phyloP scores from a whole-genome alignment of 1,140 invertebrate genomes.

The Chironomus tepperi region DNA sequence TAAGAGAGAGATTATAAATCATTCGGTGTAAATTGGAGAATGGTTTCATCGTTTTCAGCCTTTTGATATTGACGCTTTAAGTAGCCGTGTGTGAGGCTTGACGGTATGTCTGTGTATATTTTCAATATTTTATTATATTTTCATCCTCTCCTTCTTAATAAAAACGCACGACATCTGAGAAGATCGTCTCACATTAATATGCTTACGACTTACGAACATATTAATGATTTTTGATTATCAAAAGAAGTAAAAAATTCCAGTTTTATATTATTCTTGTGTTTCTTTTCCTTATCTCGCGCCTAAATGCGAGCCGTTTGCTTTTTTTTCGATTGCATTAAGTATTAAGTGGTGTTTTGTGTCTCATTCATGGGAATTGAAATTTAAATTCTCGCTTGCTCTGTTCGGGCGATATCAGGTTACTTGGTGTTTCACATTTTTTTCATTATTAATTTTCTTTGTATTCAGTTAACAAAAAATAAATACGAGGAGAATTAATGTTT shows the following conservation, averaged over 20 bases:
- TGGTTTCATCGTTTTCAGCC: slow-evolving; percentile 17
- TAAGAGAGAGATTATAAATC: slow-evolving; percentile 18
- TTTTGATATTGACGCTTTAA: slow-evolving; percentile 19
- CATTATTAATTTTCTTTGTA: neutral
- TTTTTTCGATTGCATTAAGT: slow-evolving; percentile 16
- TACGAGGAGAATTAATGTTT: slow-evolving; percentile 15
- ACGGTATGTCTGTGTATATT: neutral
- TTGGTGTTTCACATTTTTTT: slow-evolving; percentile 5
- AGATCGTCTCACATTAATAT: slow-evolving; percentile 13
- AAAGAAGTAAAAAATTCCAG: neutral
- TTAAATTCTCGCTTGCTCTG: neutral
- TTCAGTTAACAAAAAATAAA: neutral
- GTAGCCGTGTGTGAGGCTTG: slow-evolving; percentile 17
- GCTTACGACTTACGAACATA: slow-evolving; percentile 1
- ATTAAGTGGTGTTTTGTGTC: slow-evolving; percentile 19
- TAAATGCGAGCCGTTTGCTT: slow-evolving; percentile 6
- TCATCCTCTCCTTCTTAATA: neutral
- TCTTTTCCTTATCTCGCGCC: neutral
- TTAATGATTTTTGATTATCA: slow-evolving; percentile 22
- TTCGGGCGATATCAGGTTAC: neutral
- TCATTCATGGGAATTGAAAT: slow-evolving; percentile 20
- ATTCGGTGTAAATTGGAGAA: slow-evolving; percentile 21
- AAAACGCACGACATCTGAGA: slow-evolving; percentile 16
- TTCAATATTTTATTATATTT: neutral
- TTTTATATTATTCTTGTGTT: neutral